Conservation (phyloP, 2,888 invertebrate species). For the Drosophila hamatofila region DNA sequence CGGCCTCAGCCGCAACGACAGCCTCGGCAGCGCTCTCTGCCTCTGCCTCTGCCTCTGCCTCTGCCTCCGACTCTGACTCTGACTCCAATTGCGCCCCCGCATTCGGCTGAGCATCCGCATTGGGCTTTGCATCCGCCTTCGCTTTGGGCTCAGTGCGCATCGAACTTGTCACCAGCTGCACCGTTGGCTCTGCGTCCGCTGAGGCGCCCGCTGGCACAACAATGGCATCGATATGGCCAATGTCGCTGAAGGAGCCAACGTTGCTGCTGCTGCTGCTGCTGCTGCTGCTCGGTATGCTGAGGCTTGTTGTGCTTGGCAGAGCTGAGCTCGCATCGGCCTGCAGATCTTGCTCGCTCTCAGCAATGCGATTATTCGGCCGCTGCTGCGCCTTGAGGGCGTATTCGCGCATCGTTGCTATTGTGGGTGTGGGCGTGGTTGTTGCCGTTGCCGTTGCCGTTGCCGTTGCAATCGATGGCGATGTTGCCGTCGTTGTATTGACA, state of each 20-base stretch:
- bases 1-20: background rate
- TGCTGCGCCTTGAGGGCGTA: constrained; percentile 20
- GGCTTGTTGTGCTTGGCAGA: constrained; percentile 48
- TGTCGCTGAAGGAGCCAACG: constrained; percentile 29
- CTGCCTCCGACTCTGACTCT: background rate
- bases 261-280: constrained; percentile 24
- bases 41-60: constrained; percentile 3
- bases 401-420: constrained; percentile 34
- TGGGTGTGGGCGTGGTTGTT: constrained; percentile 33
- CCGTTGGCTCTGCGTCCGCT: constrained; percentile 24
- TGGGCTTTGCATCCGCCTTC: constrained; percentile 14
- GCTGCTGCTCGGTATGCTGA: constrained; percentile 37
- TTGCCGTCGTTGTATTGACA: constrained; percentile 20
- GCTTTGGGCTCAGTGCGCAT: constrained; percentile 33
- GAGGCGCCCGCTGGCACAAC: constrained; percentile 73
- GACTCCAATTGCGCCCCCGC: constrained; percentile 3
- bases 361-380: constrained; percentile 39
- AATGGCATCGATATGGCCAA: constrained; percentile 80
- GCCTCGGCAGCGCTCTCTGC: constrained; percentile 3
- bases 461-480: constrained; percentile 13
- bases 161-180: constrained; percentile 73
- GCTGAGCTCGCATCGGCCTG: constrained; percentile 54
- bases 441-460: constrained; percentile 16
- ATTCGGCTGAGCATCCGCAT: background rate
- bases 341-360: constrained; percentile 44